These are phyloP conservation scores for Brachirus orientalis DNA, from an alignment of 2,113 vertebrate genomes.

Conservation along the genomic window DNA sequence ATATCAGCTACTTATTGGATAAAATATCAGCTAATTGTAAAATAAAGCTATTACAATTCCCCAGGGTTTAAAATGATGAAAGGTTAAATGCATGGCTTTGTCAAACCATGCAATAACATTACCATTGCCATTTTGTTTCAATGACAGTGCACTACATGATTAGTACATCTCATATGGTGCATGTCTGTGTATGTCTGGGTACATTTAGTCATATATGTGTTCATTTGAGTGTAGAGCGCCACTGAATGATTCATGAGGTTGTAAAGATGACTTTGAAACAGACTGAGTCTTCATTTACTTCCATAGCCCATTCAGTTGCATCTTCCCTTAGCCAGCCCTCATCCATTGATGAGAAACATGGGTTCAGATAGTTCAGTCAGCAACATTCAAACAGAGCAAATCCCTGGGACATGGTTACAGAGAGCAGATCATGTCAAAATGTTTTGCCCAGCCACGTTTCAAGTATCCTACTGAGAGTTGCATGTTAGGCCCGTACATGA, in stretches of 20 bases:
- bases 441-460: constrained; percentile 69
- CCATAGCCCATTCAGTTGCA: constrained; percentile 71
- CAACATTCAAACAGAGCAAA: constrained; percentile 62
- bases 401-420: constrained; percentile 63
- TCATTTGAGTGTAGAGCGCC: not conserved
- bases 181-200: not conserved
- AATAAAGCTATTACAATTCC: too few relatives aligned
- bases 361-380: constrained; percentile 59
- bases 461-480: constrained; percentile 63
- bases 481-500: constrained; percentile 7
- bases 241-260: constrained; percentile 75
- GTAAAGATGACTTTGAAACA: constrained; percentile 62
- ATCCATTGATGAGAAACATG: constrained; percentile 72
- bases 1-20: too few relatives aligned
- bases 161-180: not conserved
- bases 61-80: too few relatives aligned
- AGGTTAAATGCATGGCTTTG: too few relatives aligned
- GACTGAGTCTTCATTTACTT: constrained; percentile 62
- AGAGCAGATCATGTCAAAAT: constrained; percentile 69
- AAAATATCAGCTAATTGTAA: too few relatives aligned
- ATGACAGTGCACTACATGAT: not conserved
- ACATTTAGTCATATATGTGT: not conserved
- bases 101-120: too few relatives aligned
- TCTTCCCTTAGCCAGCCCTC: constrained; percentile 60
- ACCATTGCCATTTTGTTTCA: too few relatives aligned